Conservation (phyloP, 2,888 invertebrate species). For the Luperina nickerlii region DNA sequence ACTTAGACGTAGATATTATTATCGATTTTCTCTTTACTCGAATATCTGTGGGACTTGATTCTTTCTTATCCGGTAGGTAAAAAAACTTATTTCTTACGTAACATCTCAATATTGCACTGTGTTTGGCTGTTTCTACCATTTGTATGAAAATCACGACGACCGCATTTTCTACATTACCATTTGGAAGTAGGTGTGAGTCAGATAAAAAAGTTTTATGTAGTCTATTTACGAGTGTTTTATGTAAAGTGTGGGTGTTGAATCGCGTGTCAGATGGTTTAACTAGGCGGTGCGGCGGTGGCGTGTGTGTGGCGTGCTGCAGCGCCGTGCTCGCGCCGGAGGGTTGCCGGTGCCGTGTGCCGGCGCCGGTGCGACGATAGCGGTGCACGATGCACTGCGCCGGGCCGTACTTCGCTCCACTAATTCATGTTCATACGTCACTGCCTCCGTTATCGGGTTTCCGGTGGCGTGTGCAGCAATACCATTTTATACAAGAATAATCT, state of each 20-base stretch:
- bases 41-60: constrained; percentile 67
- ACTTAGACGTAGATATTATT: constrained; percentile 65
- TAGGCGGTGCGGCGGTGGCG: constrained; percentile 44
- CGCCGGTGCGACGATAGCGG: constrained; percentile 41
- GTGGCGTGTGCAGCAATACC: constrained; percentile 74
- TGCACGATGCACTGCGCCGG: constrained; percentile 61
- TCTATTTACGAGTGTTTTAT: constrained; percentile 76
- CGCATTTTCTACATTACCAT: constrained; percentile 65
- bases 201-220: constrained; percentile 71
- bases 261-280: constrained; percentile 71
- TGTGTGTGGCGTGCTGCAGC: constrained; percentile 39
- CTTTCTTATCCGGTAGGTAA: constrained; percentile 40
- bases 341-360: constrained; percentile 31
- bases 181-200: constrained; percentile 66
- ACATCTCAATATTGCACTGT: constrained; percentile 53
- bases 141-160: constrained; percentile 64
- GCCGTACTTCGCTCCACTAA: constrained; percentile 64
- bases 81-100: constrained; percentile 50
- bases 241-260: constrained; percentile 71
- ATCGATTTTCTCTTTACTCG: constrained; percentile 74
- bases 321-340: constrained; percentile 30
- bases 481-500: constrained; percentile 70
- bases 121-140: constrained; percentile 55
- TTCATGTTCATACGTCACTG: constrained; percentile 76
- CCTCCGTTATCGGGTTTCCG: constrained; percentile 78